Conservation (phyloP, 2,797 vertebrate species). For the Parauchenoglanis punctatus region DNA sequence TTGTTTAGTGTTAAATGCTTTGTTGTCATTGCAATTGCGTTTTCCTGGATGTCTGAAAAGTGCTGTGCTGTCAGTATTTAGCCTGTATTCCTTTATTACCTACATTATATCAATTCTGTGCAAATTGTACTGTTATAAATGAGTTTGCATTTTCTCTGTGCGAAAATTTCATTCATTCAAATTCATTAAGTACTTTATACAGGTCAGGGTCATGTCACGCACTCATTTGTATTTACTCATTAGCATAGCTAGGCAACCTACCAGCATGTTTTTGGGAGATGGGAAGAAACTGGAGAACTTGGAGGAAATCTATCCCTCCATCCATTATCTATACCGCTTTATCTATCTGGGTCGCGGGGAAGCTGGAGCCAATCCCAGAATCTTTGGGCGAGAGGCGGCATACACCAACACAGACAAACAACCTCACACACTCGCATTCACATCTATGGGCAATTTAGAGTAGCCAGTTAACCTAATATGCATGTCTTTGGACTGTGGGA, state of each 20-base stretch:
- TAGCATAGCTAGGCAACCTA: not conserved
- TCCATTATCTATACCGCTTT: too few relatives aligned
- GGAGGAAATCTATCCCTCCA: not conserved
- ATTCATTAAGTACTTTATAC: not conserved
- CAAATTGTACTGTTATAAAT: not conserved
- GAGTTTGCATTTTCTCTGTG: not conserved
- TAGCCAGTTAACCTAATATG: too few relatives aligned
- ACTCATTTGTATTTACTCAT: not conserved
- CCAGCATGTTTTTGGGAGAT: not conserved
- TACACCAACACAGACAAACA: too few relatives aligned
- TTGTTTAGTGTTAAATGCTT: not conserved
- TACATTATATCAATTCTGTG: too few relatives aligned
- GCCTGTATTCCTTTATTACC: not conserved
- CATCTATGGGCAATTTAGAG: too few relatives aligned
- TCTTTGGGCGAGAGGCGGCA: too few relatives aligned
- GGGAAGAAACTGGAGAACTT: not conserved
- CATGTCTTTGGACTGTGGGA: too few relatives aligned
- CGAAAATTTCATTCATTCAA: not conserved
- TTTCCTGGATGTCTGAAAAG: not conserved
- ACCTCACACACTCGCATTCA: too few relatives aligned
- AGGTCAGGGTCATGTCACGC: not conserved
- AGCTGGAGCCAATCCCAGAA: too few relatives aligned
- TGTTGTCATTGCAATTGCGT: not conserved
- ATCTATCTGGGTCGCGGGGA: too few relatives aligned
- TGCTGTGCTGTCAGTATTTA: not conserved